A percentile compares a stretch with the other conserved stretches of the same genome.
phyloP scores from a whole-genome alignment of 2,113 vertebrate species.

The Glaucomys volans region DNA sequence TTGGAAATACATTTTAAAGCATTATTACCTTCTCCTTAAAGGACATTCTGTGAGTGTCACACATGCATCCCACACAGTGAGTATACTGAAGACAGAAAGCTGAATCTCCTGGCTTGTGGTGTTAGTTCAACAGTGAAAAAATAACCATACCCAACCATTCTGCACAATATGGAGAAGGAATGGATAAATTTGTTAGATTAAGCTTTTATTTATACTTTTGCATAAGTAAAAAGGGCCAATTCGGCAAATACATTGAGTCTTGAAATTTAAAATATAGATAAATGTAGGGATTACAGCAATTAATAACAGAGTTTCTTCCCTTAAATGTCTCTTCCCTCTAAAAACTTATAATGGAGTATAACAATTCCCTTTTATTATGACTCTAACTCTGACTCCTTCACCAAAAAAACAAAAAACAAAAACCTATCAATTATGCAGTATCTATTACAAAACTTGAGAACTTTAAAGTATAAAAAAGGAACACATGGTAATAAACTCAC shows the following conservation, averaged over 20 bases:
- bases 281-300: background rate
- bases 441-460: slow-evolving; percentile 63
- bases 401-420: background rate
- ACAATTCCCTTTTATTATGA: background rate
- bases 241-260: background rate
- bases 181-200: background rate
- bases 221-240: background rate
- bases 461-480: slow-evolving; percentile 69
- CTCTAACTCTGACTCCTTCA: background rate
- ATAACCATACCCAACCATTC: background rate
- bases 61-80: background rate
- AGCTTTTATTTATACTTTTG: background rate
- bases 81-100: background rate
- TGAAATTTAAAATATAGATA: slow-evolving; percentile 9
- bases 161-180: background rate
- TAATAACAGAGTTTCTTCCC: background rate
- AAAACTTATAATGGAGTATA: background rate
- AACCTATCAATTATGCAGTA: slow-evolving; percentile 26
- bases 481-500: slow-evolving; percentile 64
- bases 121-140: background rate
- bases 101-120: background rate
- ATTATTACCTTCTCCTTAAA: background rate
- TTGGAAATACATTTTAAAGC: background rate
- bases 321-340: slow-evolving; percentile 13
- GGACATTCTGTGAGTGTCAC: background rate